phyloP scores from a whole-genome alignment of 2,888 invertebrate genomes.

The Nomada fabriciana region DNA sequence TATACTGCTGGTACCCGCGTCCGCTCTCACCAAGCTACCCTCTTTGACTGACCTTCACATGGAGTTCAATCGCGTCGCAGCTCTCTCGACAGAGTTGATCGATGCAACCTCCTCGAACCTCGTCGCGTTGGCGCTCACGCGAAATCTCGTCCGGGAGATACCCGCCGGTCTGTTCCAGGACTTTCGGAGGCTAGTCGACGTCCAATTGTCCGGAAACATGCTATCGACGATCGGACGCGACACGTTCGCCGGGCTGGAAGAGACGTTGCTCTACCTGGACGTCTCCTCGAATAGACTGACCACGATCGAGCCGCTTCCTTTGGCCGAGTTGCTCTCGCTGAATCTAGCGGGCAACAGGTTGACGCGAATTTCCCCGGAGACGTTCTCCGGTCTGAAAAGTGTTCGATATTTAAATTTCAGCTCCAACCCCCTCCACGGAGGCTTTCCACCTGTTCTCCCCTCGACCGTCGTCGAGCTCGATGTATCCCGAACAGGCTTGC shows the following conservation, averaged over 20 bases:
- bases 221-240: slow-evolving; percentile 89
- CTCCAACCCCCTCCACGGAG: slow-evolving; percentile 90
- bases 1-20: slow-evolving; percentile 93
- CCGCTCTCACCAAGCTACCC: slow-evolving; percentile 92
- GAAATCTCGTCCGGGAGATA: slow-evolving; percentile 94
- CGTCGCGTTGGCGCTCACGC: slow-evolving; percentile 91
- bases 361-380: slow-evolving; percentile 89
- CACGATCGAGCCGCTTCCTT: slow-evolving; percentile 88
- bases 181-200: slow-evolving; percentile 89
- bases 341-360: slow-evolving; percentile 93
- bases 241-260: slow-evolving; percentile 91
- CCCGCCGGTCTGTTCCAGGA: slow-evolving; percentile 92
- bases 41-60: slow-evolving; percentile 90
- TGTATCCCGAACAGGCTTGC: slow-evolving; percentile 90
- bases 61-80: slow-evolving; percentile 95
- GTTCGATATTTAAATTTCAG: slow-evolving; percentile 91
- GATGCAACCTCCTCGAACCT: slow-evolving; percentile 89
- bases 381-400: slow-evolving; percentile 88
- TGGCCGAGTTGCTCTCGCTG: slow-evolving; percentile 88
- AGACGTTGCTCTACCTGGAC: slow-evolving; percentile 89
- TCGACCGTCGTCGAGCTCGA: slow-evolving; percentile 88
- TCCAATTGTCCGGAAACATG: slow-evolving; percentile 93
- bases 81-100: slow-evolving; percentile 91
- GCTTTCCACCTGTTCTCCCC: slow-evolving; percentile 86
- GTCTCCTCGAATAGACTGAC: slow-evolving; percentile 91